phyloP scores from a whole-genome alignment of 1,140 invertebrate genomes.

The Pseudomyrmex flavicornis region DNA sequence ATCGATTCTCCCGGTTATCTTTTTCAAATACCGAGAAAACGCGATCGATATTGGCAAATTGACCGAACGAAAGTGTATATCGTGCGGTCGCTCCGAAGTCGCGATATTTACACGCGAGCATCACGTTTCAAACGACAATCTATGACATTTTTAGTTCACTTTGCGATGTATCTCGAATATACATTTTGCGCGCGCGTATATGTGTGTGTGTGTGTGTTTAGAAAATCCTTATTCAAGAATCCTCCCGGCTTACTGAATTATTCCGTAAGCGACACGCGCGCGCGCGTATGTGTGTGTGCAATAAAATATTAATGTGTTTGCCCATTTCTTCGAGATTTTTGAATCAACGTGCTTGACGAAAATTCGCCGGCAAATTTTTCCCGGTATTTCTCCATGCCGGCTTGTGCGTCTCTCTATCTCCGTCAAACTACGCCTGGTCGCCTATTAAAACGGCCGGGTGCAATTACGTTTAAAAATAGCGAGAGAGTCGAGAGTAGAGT shows the following conservation, averaged over 20 bases:
- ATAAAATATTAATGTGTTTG: constrained; percentile 23
- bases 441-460: constrained; percentile 82
- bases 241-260: neutral
- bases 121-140: neutral
- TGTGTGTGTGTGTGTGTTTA: no score
- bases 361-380: constrained; percentile 65
- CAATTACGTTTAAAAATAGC: constrained; percentile 85
- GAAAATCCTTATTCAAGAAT: neutral
- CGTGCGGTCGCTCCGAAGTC: no score
- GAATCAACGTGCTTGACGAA: constrained; percentile 38
- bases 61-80: neutral
- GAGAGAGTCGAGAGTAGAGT: constrained; percentile 77
- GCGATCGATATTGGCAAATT: constrained; percentile 5
- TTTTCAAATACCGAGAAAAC: neutral
- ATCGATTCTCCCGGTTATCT: constrained; percentile 16
- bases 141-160: neutral
- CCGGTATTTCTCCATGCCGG: constrained; percentile 28
- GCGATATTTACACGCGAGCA: neutral
- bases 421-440: constrained; percentile 76
- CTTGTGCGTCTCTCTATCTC: constrained; percentile 54
- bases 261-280: neutral
- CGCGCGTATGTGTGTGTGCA: no score
- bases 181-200: no score
- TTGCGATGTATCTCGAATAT: no score
- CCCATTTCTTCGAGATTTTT: neutral